Evolutionary conservation across 2,797 vertebrate species (phyloP).

Genomic region (Premnoplex brunnescens): DNA sequence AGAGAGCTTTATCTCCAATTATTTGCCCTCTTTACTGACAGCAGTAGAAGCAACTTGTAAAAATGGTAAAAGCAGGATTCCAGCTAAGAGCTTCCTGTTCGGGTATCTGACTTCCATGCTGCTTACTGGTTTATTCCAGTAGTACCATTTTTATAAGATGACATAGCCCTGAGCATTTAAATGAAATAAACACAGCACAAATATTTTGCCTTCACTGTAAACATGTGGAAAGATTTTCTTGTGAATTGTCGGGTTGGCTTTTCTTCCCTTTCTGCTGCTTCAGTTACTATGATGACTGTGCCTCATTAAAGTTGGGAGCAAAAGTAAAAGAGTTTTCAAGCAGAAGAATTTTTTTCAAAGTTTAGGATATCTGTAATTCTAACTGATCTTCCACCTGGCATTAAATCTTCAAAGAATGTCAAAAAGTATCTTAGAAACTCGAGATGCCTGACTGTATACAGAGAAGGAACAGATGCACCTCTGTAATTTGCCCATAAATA

Average conservation of each 20-base stretch:
- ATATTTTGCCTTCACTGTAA: conserved; percentile 14
- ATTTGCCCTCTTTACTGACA: background rate
- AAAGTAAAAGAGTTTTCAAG: conserved; percentile 29
- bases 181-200: conserved; percentile 33
- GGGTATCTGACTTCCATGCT: background rate
- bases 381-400: conserved; percentile 52
- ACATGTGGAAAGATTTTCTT: background rate
- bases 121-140: background rate
- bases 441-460: conserved; percentile 34
- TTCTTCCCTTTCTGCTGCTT: background rate
- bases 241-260: background rate
- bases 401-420: conserved; percentile 51
- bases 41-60: background rate
- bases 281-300: background rate
- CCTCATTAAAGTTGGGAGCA: conserved; percentile 53
- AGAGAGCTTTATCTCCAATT: background rate
- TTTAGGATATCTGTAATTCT: conserved; percentile 51
- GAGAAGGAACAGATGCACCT: conserved; percentile 65
- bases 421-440: conserved; percentile 46
- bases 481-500: conserved; percentile 68
- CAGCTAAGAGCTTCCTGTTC: background rate
- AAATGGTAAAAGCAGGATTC: background rate
- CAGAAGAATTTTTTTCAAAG: conserved; percentile 36
- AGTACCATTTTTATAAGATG: background rate
- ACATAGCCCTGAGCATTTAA: background rate